Evolutionary conservation across 2,113 vertebrate genomes (phyloP).

Genomic region (Stomatorhinus ivindoensis): DNA sequence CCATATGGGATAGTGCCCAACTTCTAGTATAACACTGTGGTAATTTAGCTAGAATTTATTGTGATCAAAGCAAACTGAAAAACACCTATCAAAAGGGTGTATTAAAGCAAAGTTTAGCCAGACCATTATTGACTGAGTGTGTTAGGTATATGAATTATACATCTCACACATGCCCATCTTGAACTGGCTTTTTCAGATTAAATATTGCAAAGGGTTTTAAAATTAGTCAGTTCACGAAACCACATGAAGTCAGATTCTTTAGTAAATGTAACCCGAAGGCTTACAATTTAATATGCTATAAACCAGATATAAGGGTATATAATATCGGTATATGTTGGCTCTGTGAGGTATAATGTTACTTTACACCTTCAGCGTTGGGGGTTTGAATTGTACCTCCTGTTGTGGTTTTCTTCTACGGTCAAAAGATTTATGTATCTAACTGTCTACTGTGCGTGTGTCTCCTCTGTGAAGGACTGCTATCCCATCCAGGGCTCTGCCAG

Average conservation of each 20-base stretch:
- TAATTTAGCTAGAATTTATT: background rate
- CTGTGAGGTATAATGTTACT: background rate
- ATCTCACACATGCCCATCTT: background rate
- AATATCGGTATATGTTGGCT: background rate
- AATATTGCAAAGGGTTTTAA: background rate
- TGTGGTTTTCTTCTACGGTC: background rate
- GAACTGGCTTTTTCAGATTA: background rate
- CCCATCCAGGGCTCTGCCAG: background rate
- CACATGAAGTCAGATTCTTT: background rate
- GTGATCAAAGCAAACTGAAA: background rate
- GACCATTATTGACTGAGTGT: background rate
- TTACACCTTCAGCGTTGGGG: background rate
- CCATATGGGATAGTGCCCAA: background rate
- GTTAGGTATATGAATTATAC: background rate
- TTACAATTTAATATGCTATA: background rate
- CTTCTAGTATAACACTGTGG: background rate
- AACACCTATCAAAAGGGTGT: background rate
- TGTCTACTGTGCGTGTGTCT: background rate
- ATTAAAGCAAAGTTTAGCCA: background rate
- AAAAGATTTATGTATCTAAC: background rate
- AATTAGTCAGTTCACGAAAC: background rate
- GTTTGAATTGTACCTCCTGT: background rate
- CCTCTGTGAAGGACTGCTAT: background rate
- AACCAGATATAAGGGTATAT: background rate
- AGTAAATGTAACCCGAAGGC: background rate